Conservation (phyloP, 2,888 invertebrate species). For the Eucera pruinosa region DNA sequence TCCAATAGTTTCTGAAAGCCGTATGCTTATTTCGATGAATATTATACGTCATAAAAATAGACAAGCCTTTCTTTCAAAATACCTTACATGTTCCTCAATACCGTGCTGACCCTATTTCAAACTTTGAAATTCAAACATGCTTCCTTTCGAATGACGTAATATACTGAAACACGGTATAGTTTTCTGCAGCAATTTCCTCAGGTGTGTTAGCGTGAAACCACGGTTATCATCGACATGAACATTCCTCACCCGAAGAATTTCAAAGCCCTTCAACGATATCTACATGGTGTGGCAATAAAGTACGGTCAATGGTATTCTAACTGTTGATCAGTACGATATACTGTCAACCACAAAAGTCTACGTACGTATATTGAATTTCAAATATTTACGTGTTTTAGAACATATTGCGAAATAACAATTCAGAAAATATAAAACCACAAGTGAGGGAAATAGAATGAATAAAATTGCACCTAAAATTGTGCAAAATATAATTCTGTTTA, state of each 20-base stretch:
- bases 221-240: conserved; percentile 40
- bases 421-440: too few species aligned
- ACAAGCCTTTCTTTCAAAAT: not conserved
- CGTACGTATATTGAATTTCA: too few species aligned
- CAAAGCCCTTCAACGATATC: not conserved
- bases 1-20: not conserved
- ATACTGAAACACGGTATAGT: conserved; percentile 16
- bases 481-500: too few species aligned
- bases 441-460: too few species aligned
- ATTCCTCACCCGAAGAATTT: conserved; percentile 49
- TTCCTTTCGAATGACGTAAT: conserved; percentile 7
- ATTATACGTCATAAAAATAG: not conserved
- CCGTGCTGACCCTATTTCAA: conserved; percentile 36
- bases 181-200: conserved; percentile 29
- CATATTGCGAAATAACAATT: too few species aligned
- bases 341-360: too few species aligned
- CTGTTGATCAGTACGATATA: too few species aligned
- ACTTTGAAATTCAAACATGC: too few species aligned
- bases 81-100: not conserved
- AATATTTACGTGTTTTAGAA: too few species aligned
- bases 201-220: conserved; percentile 26
- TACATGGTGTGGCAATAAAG: not conserved
- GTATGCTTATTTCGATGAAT: not conserved
- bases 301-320: too few species aligned
- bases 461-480: too few species aligned